Base-by-base conservation (phyloP, 2,797 vertebrate species). In the Chrosomus eos region DNA sequence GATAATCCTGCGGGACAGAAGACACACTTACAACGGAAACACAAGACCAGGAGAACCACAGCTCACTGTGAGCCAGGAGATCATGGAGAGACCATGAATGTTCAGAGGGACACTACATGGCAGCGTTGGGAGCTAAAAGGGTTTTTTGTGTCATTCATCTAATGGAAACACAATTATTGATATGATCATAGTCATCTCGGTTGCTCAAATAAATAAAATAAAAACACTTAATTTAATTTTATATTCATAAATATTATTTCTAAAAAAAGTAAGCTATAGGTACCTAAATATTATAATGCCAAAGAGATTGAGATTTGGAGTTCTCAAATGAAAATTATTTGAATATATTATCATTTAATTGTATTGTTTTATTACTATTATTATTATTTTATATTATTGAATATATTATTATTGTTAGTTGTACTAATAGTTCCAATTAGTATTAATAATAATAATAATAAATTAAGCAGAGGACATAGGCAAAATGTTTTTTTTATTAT, bases 1-100 rank as follows among this genome's bases (percentile, higher is more conserved):
- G 89, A 96, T 95, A 89, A 97, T 95, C 1, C 97, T 97, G 91
- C 53, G 60, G 87, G 53, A 85, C 43, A 88, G 23, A 80, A 45
- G 36, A 7, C 3, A n/a, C 28, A 19, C 58, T 38, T 38, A 23
- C 66, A 21, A 45, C 33, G 76, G 76, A 79, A 79, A 79, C 36
- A 19, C 4, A 55, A 64, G 40, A 82, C 43, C 64, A 84, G 18
- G 23, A 36, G 58, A 66, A 5, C 58, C 23, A 9, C 11, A 33
- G 45, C 40, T 78, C 18, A 18, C 19, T 7, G 26, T 33, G 58
- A 77, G 51, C 4, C 23, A 19, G 43, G 58, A 66, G 76, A 3
- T 33, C 26, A 66, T 21, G 0, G 40, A 66, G 19, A 51, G 60
- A n/a, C 4, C 40, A 3, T 16, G 2, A 7, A n/a, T 26, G 60